Percentiles rank a stretch among this genome's conserved stretches.
Evolutionary conservation across 2,797 vertebrate species (phyloP).

Genomic region (Artibeus jamaicensis): DNA sequence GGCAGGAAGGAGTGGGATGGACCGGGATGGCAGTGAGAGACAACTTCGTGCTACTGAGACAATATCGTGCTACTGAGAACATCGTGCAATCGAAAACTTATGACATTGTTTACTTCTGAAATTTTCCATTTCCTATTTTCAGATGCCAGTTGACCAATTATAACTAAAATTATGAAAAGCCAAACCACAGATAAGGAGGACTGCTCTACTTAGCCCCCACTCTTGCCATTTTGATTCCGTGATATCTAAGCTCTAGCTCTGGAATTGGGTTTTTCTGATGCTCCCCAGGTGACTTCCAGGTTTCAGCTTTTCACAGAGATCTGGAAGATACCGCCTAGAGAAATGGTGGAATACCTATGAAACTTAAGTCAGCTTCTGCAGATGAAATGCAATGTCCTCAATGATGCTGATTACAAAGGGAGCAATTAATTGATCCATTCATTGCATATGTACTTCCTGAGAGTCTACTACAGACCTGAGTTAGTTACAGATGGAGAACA

Average conservation of each 20-base stretch:
- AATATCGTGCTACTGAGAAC: no score
- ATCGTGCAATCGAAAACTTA: background rate
- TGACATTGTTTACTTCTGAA: background rate
- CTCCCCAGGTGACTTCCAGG: background rate
- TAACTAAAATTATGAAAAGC: background rate
- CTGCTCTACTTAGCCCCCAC: background rate
- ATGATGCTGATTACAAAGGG: background rate
- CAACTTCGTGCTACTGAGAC: background rate
- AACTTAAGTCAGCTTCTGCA: background rate
- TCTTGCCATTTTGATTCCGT: background rate
- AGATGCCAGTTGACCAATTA: background rate
- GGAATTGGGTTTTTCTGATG: background rate
- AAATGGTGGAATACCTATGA: background rate
- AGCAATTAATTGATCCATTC: background rate
- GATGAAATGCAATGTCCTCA: background rate
- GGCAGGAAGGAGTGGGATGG: background rate
- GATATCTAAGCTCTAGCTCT: background rate
- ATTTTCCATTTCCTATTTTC: background rate
- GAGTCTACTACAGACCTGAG: background rate
- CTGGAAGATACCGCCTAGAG: background rate
- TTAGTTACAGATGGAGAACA: background rate
- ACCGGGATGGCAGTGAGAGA: rapidly evolving
- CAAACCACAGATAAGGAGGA: background rate
- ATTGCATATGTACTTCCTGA: background rate
- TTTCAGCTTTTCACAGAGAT: background rate